Conservation (phyloP, 2,113 vertebrate species). For the Kryptolebias marmoratus region DNA sequence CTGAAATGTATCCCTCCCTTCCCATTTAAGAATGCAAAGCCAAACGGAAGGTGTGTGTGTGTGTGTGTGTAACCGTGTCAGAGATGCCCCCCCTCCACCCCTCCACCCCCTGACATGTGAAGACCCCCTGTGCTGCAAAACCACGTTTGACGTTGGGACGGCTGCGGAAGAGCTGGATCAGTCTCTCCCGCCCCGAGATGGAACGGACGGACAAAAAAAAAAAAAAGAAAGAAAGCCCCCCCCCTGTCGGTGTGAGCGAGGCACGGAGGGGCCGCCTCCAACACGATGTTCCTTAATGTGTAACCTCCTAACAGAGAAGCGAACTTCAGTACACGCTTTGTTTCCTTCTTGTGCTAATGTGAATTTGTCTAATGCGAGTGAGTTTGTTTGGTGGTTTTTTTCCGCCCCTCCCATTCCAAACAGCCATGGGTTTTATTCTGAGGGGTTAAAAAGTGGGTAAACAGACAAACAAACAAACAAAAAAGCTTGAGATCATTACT, state of each 20-base stretch:
- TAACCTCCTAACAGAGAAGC: constrained; percentile 63
- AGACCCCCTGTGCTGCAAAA: constrained; percentile 48
- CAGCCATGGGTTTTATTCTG: constrained; percentile 73
- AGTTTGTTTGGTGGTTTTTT: constrained; percentile 49
- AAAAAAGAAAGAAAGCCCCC: too few species aligned
- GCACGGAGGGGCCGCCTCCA: constrained; percentile 71
- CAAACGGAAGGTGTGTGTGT: constrained; percentile 36
- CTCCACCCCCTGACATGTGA: constrained; percentile 8
- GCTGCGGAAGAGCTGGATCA: constrained; percentile 6
- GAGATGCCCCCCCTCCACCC: not conserved
- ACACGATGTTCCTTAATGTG: constrained; percentile 54
- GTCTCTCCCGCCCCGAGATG: not conserved
- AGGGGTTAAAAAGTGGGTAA: constrained; percentile 50
- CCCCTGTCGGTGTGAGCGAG: constrained; percentile 1
- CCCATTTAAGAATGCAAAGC: constrained; percentile 30
- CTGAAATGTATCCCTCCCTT: constrained; percentile 32
- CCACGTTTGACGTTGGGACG: constrained; percentile 34
- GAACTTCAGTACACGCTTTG: constrained; percentile 46
- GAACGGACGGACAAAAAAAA: not conserved
- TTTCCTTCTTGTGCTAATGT: constrained; percentile 75
- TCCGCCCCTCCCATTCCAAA: constrained; percentile 63
- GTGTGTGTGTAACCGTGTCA: constrained; percentile 9
- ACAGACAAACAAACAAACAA: not conserved
- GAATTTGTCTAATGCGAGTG: constrained; percentile 76
- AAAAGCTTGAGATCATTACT: constrained; percentile 74